Percentiles rank a stretch among this genome's conserved stretches.
Evolutionary conservation across 2,888 invertebrate species (phyloP).

Genomic region (Ochropleura leucogaster): DNA sequence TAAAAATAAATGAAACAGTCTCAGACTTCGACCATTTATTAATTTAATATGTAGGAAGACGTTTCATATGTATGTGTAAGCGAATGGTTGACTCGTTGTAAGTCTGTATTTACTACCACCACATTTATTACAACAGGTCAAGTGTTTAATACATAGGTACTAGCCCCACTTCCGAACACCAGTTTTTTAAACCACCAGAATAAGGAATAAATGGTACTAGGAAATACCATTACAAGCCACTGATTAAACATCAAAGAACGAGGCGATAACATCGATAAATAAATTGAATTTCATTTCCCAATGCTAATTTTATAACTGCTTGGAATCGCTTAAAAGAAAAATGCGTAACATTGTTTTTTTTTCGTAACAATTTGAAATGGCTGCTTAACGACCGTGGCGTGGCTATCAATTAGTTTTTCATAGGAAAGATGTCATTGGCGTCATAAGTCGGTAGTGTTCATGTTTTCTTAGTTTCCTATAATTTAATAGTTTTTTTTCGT

Average conservation of each 20-base stretch:
- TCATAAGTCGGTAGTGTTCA: constrained; percentile 49
- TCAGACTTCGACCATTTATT: background rate
- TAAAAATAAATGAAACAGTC: background rate
- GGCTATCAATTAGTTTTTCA: constrained; percentile 71
- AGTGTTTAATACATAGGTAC: background rate
- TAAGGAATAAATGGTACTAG: constrained; percentile 20
- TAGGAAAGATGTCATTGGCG: constrained; percentile 48
- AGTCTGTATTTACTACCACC: background rate
- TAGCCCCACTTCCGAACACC: background rate
- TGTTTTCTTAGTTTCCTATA: constrained; percentile 38
- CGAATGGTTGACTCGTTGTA: background rate
- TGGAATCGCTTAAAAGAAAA: constrained; percentile 66
- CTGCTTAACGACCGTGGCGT: constrained; percentile 73
- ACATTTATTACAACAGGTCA: constrained; percentile 2
- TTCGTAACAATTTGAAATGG: constrained; percentile 67
- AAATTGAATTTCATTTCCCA: constrained; percentile 62
- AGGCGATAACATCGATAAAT: constrained; percentile 50
- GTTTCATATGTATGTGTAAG: background rate
- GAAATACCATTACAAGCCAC: constrained; percentile 33
- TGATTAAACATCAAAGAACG: constrained; percentile 39
- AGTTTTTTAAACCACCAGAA: constrained; percentile 30
- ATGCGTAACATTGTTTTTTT: constrained; percentile 64
- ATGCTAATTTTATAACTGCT: constrained; percentile 57
- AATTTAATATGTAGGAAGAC: background rate
- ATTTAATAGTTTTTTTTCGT: constrained; percentile 8